phyloP scores from a whole-genome alignment of 2,113 vertebrate genomes.

The Grallaria varia region DNA sequence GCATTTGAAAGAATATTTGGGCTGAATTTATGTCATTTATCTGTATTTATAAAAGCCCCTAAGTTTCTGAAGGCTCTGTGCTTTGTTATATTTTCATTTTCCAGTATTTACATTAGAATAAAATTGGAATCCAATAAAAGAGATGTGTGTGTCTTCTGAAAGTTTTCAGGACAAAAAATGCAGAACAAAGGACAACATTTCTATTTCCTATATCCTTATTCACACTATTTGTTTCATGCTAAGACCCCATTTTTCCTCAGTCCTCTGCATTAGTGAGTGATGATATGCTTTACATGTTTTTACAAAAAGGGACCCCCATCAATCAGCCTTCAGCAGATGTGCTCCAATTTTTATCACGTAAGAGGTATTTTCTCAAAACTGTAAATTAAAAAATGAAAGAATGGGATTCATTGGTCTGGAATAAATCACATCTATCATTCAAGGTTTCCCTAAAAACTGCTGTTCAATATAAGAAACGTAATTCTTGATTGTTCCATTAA shows the following conservation, averaged over 20 bases:
- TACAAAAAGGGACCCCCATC: neutral
- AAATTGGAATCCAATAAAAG: neutral
- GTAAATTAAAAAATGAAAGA: neutral
- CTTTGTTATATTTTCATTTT: neutral
- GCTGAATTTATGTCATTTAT: neutral
- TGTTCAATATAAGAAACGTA: neutral
- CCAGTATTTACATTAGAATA: neutral
- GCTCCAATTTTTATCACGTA: neutral
- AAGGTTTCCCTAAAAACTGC: neutral
- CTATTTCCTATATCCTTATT: neutral
- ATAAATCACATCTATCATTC: constrained; percentile 3
- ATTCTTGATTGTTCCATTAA: constrained; percentile 16
- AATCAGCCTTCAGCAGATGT: neutral
- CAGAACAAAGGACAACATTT: neutral
- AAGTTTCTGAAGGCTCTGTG: neutral
- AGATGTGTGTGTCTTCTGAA: neutral
- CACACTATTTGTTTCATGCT: neutral
- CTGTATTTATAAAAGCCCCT: neutral
- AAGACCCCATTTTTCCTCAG: neutral
- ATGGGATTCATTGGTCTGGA: neutral
- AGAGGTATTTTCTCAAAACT: neutral
- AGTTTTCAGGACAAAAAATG: neutral
- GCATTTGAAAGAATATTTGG: neutral
- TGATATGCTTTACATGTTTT: neutral
- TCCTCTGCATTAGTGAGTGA: neutral